phyloP scores from a whole-genome alignment of 2,797 vertebrate species.

The Lepus townsendii region DNA sequence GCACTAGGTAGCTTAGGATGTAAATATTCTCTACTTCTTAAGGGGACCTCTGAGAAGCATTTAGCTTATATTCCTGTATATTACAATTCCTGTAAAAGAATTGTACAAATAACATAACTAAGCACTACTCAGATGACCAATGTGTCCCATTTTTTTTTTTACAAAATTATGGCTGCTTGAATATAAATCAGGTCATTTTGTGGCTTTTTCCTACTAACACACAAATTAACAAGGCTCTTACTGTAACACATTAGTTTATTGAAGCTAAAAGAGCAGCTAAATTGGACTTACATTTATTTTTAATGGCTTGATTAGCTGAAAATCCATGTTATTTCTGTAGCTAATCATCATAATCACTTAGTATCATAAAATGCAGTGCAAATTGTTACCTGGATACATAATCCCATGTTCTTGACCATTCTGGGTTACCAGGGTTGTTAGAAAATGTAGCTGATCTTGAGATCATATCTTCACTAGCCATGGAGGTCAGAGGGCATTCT shows the following conservation, averaged over 20 bases:
- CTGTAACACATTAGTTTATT: conserved; percentile 43
- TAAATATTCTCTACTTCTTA: conserved; percentile 27
- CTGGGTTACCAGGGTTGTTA: neutral
- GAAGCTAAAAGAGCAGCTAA: conserved; percentile 54
- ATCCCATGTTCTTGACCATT: neutral
- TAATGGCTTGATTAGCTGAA: conserved; percentile 66
- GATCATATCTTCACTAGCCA: neutral
- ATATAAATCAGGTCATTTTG: conserved; percentile 73
- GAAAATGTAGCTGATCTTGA: neutral
- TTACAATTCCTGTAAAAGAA: conserved; percentile 49
- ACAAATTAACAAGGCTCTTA: conserved; percentile 66
- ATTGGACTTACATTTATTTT: conserved; percentile 69
- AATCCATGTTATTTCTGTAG: conserved; percentile 36
- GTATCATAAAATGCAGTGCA: conserved; percentile 31
- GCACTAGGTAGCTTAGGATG: neutral
- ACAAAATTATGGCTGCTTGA: conserved; percentile 62
- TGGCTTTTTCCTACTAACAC: conserved; percentile 17
- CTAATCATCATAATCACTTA: conserved; percentile 24
- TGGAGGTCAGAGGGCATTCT: too few species aligned
- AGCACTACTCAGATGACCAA: conserved; percentile 58
- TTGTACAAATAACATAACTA: conserved; percentile 68
- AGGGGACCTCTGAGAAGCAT: neutral
- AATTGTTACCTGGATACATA: neutral
- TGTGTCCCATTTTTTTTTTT: conserved; percentile 38
- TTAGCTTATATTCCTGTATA: conserved; percentile 24